Percentiles rank a stretch among this genome's conserved stretches.
Conservation (phyloP, 1,140 invertebrate species). For the Anagrus nilaparvatae region DNA sequence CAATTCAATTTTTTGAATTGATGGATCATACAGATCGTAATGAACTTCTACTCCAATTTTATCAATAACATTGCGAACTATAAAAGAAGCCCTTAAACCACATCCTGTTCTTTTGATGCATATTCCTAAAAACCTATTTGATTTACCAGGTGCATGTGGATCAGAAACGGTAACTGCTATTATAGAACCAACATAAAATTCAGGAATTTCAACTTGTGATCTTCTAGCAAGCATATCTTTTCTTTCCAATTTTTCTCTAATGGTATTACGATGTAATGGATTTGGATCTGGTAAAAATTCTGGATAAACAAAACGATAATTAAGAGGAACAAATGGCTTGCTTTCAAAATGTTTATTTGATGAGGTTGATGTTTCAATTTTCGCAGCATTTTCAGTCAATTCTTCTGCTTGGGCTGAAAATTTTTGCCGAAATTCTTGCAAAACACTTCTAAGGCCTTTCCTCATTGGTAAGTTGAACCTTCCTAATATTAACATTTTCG, state of each 20-base stretch:
- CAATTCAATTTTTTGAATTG: constrained; percentile 74
- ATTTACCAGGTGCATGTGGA: constrained; percentile 73
- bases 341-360: too few relatives aligned
- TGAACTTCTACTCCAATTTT: constrained; percentile 77
- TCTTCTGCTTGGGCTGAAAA: too few relatives aligned
- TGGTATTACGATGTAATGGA: constrained; percentile 60
- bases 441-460: too few relatives aligned
- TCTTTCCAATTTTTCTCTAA: constrained; percentile 83
- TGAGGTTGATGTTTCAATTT: too few relatives aligned
- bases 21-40: constrained; percentile 92
- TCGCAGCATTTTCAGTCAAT: too few relatives aligned
- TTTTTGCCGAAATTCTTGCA: too few relatives aligned
- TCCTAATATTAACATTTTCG: too few relatives aligned
- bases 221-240: constrained; percentile 86
- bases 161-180: constrained; percentile 88
- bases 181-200: constrained; percentile 95
- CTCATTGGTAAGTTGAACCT: too few relatives aligned
- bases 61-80: constrained; percentile 88
- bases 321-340: too few relatives aligned
- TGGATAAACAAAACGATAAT: constrained; percentile 67
- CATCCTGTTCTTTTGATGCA: constrained; percentile 76
- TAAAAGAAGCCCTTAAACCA: constrained; percentile 76
- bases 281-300: constrained; percentile 91
- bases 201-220: constrained; percentile 77
- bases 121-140: constrained; percentile 89